Conservation (phyloP, 2,797 vertebrate species). For the Alfaro cultratus region DNA sequence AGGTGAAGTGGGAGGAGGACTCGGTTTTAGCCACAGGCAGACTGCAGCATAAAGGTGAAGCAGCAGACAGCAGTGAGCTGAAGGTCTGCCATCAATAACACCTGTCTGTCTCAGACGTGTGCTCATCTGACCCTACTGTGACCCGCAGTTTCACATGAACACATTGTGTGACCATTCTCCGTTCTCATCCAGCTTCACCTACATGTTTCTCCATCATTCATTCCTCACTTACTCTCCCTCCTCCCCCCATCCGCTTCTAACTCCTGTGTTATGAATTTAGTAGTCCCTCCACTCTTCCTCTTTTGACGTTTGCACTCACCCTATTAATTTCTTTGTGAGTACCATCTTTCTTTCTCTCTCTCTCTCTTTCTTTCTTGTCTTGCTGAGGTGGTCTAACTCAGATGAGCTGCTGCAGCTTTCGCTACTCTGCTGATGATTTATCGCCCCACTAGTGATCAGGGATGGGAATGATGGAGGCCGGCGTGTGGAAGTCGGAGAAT, state of each 20-base stretch:
- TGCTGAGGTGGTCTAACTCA: slow-evolving; percentile 56
- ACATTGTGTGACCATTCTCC: slow-evolving; percentile 1
- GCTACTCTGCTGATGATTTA: slow-evolving; percentile 65
- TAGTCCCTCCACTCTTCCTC: slow-evolving; percentile 48
- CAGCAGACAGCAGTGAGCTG: slow-evolving; percentile 32
- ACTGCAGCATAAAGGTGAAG: slow-evolving; percentile 26
- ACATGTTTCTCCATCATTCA: slow-evolving; percentile 22
- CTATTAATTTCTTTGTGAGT: slow-evolving; percentile 50
- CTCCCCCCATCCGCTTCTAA: slow-evolving; percentile 9
- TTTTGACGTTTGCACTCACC: slow-evolving; percentile 59
- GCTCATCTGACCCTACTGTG: slow-evolving; percentile 16
- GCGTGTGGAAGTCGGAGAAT: slow-evolving; percentile 21
- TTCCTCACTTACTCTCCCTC: slow-evolving; percentile 15
- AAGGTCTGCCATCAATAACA: slow-evolving; percentile 49
- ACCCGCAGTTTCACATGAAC: slow-evolving; percentile 13
- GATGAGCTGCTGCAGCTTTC: slow-evolving; percentile 67
- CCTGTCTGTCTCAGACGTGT: slow-evolving; percentile 17
- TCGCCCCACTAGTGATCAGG: slow-evolving; percentile 57
- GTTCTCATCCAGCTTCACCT: not conserved
- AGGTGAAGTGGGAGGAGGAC: slow-evolving; percentile 1
- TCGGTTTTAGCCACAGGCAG: not conserved
- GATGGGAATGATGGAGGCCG: slow-evolving; percentile 35
- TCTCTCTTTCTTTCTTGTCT: not conserved
- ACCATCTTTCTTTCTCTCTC: slow-evolving; percentile 21
- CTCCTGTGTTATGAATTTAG: slow-evolving; percentile 35